These are phyloP conservation scores for Drosophila austrosaltans DNA, from an alignment of 2,888 invertebrate genomes.

Conservation along the genomic window DNA sequence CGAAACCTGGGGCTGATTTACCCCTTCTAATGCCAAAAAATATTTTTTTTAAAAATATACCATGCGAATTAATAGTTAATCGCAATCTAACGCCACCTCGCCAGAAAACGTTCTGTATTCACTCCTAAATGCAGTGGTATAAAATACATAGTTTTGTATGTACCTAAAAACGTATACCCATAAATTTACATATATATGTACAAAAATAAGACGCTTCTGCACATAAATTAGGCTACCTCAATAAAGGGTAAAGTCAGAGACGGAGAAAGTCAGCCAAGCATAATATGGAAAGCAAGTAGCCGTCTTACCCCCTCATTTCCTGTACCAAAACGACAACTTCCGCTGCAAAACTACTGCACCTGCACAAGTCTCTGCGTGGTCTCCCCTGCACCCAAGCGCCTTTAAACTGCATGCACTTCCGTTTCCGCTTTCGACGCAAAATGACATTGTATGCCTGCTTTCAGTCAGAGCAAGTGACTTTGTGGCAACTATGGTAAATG, in stretches of 20 bases:
- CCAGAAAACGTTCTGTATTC: too few relatives aligned
- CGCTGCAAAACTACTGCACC: slow-evolving; percentile 42
- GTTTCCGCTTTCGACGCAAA: slow-evolving; percentile 37
- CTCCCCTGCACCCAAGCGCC: slow-evolving; percentile 2
- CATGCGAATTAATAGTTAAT: too few relatives aligned
- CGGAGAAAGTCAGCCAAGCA: slow-evolving; percentile 70
- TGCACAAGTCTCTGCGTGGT: neutral
- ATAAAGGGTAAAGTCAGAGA: slow-evolving; percentile 53
- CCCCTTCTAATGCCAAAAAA: too few relatives aligned
- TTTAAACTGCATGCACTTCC: slow-evolving; percentile 50
- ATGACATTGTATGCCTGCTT: slow-evolving; percentile 53
- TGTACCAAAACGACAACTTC: slow-evolving; percentile 75
- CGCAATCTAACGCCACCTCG: too few relatives aligned
- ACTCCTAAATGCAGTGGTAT: too few relatives aligned
- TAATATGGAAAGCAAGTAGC: slow-evolving; percentile 31
- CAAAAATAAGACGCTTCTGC: slow-evolving; percentile 55
- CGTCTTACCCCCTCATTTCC: slow-evolving; percentile 48
- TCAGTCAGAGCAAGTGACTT: slow-evolving; percentile 25
- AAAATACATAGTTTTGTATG: neutral
- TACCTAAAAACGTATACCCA: slow-evolving; percentile 3
- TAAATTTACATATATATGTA: neutral
- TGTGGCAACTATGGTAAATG: slow-evolving; percentile 36
- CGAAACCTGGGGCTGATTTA: too few relatives aligned
- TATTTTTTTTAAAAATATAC: too few relatives aligned
- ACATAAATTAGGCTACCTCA: slow-evolving; percentile 72